Percentiles rank a stretch among this genome's conserved stretches.
phyloP scores from a whole-genome alignment of 2,888 invertebrate genomes.

The Drosophila testacea region DNA sequence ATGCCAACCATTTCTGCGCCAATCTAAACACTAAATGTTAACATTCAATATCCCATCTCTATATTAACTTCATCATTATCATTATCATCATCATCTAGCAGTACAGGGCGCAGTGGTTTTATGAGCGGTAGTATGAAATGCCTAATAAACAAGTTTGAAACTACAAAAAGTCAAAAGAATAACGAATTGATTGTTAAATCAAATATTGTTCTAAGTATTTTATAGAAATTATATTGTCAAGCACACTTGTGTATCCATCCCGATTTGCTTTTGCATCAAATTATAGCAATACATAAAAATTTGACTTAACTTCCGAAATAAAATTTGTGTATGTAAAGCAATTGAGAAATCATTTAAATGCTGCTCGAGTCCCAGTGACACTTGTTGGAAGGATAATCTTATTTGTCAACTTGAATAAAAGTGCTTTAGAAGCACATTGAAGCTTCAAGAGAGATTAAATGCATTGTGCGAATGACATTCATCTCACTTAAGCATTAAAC shows the following conservation, averaged over 20 bases:
- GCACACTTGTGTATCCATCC: conserved; percentile 68
- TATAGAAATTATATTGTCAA: conserved; percentile 84
- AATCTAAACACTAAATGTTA: conserved; percentile 56
- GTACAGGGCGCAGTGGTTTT: conserved; percentile 40
- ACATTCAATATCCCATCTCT: conserved; percentile 53
- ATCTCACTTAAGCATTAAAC: background rate
- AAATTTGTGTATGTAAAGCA: conserved; percentile 3
- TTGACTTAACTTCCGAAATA: background rate
- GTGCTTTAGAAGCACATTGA: conserved; percentile 6
- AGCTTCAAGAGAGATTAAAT: background rate
- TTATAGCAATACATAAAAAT: conserved; percentile 9
- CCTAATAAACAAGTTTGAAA: conserved; percentile 23
- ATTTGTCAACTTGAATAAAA: conserved; percentile 1
- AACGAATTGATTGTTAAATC: conserved; percentile 13
- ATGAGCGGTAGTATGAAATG: conserved; percentile 27
- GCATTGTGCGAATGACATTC: background rate
- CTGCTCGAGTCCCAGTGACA: conserved; percentile 2
- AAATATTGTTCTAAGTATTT: conserved; percentile 29
- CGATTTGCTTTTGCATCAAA: background rate
- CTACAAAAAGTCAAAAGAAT: conserved; percentile 6
- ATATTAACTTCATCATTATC: conserved; percentile 12
- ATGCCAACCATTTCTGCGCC: conserved; percentile 49
- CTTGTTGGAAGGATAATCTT: conserved; percentile 1
- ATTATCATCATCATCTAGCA: conserved; percentile 22
- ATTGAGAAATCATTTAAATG: conserved; percentile 12